Percentiles rank a stretch among this genome's conserved stretches.
phyloP scores from a whole-genome alignment of 2,113 vertebrate species.

The Labrus mixtus region DNA sequence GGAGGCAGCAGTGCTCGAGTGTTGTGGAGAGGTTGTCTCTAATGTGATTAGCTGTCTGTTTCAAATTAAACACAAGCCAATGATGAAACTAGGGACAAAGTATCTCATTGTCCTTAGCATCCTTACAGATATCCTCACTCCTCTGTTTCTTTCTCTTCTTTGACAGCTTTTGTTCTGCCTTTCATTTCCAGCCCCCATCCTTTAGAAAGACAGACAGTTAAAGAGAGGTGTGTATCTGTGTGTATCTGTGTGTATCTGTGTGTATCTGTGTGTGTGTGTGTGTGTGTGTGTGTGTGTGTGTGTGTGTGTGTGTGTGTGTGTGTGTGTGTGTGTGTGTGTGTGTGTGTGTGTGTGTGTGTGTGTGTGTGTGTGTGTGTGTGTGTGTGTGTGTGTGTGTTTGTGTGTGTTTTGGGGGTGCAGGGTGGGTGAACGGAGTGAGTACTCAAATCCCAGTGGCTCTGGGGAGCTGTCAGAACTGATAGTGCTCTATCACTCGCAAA shows the following conservation, averaged over 20 bases:
- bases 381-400: conserved; percentile 21
- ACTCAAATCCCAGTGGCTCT: conserved; percentile 81
- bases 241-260: conserved; percentile 18
- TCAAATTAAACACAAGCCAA: conserved; percentile 79
- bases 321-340: too few species aligned
- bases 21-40: conserved; percentile 71
- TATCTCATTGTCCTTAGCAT: conserved; percentile 74
- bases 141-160: conserved; percentile 64
- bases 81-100: conserved; percentile 74
- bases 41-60: conserved; percentile 81
- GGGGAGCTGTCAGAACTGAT: conserved; percentile 86
- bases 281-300: too few species aligned
- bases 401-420: conserved; percentile 49
- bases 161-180: conserved; percentile 80
- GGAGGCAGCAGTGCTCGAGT: conserved; percentile 62
- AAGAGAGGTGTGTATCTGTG: conserved; percentile 46
- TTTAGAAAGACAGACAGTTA: conserved; percentile 70
- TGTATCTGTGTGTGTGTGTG: conserved; percentile 20
- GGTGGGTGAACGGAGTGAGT: conserved; percentile 67
- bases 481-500: conserved; percentile 84
- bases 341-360: conserved; percentile 26
- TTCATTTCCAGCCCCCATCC: conserved; percentile 74
- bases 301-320: conserved; percentile 33
- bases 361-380: conserved; percentile 36
- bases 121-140: conserved; percentile 66